Conservation (phyloP, 2,888 invertebrate species). For the Agriopis leucophaearia region DNA sequence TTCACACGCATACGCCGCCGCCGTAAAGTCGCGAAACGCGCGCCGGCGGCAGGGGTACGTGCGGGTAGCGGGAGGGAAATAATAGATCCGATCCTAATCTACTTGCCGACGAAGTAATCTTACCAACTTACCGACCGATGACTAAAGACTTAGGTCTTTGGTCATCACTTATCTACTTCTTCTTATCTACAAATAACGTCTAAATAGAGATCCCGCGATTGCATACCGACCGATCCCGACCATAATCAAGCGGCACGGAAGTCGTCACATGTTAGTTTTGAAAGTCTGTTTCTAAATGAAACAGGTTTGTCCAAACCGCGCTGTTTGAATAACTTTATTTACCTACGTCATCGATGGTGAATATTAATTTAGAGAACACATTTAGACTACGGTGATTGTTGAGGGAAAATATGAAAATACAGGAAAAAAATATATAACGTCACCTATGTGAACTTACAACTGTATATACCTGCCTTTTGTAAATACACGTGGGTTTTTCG, state of each 20-base stretch:
- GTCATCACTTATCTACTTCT: no score
- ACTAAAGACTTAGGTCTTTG: no score
- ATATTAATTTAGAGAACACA: conserved; percentile 16
- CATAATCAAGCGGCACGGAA: conserved; percentile 10
- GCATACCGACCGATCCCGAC: not conserved
- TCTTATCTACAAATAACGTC: no score
- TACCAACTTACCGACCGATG: no score
- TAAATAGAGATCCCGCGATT: not conserved
- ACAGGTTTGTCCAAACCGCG: conserved; percentile 17
- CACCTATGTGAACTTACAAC: conserved; percentile 1
- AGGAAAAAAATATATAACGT: conserved; percentile 5
- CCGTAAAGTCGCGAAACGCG: no score
- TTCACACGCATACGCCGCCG: no score
- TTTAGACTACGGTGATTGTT: not conserved
- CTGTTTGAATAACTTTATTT: conserved; percentile 22
- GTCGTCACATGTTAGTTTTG: conserved; percentile 16
- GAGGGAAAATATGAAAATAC: not conserved
- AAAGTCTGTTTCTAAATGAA: conserved; percentile 11
- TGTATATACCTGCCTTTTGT: conserved; percentile 2
- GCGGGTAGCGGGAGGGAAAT: no score
- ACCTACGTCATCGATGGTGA: conserved; percentile 27
- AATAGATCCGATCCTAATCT: no score
- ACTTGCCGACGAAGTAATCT: no score
- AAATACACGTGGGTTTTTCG: conserved; percentile 4
- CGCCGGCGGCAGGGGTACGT: no score